Percentiles rank a stretch among this genome's conserved stretches.
phyloP scores from a whole-genome alignment of 1,140 invertebrate species.

The Procambarus clarkii region DNA sequence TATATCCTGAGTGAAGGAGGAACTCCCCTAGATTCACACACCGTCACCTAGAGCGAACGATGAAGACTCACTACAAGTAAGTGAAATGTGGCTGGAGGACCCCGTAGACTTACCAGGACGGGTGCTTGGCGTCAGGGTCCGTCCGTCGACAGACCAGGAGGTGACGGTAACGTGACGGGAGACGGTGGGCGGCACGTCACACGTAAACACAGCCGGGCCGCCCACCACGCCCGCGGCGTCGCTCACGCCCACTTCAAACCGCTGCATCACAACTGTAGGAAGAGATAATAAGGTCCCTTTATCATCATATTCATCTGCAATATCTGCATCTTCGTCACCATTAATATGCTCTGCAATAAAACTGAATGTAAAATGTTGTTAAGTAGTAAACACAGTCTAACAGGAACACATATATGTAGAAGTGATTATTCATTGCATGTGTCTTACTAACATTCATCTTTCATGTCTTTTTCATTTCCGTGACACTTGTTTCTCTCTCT shows the following conservation, averaged over 20 bases:
- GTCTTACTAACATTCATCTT: too few species aligned
- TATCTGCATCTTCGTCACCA: too few species aligned
- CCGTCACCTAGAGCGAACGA: conserved; percentile 24
- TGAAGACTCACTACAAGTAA: background rate
- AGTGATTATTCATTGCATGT: too few species aligned
- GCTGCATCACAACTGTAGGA: conserved; percentile 53
- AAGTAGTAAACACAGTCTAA: too few species aligned
- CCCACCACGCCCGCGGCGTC: conserved; percentile 53
- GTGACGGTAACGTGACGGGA: conserved; percentile 55
- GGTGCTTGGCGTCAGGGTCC: conserved; percentile 22
- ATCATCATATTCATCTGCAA: too few species aligned
- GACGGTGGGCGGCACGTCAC: conserved; percentile 57
- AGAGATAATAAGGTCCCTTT: background rate
- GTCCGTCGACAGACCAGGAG: conserved; percentile 44
- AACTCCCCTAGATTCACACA: background rate
- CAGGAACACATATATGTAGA: too few species aligned
- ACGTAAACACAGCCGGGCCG: conserved; percentile 48
- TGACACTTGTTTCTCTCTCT: too few species aligned
- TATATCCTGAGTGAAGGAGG: background rate
- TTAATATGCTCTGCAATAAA: too few species aligned
- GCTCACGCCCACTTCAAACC: conserved; percentile 59
- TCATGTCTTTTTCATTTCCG: too few species aligned
- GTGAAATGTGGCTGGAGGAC: background rate
- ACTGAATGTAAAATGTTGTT: too few species aligned
- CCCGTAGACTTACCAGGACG: conserved; percentile 32